Evolutionary conservation across 1,140 invertebrate genomes (phyloP).

Genomic region (Bombus balteatus): DNA sequence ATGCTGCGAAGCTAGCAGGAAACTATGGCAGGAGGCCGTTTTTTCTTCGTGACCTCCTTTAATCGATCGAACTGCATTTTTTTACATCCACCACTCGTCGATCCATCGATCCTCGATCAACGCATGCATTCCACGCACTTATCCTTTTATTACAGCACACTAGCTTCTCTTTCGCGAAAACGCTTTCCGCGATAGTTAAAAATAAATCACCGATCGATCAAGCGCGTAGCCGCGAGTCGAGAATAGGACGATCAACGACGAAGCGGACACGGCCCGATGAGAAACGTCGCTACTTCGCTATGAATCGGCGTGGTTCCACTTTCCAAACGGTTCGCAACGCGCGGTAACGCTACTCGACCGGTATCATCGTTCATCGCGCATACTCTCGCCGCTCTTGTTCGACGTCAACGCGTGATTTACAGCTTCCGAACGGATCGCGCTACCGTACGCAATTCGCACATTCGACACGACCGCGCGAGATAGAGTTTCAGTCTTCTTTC

Average conservation of each 20-base stretch:
- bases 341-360: constrained; percentile 63
- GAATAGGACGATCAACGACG: constrained; percentile 1
- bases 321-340: constrained; percentile 34
- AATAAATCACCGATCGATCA: constrained; percentile 18
- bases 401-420: constrained; percentile 65
- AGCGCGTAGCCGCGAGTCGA: background rate
- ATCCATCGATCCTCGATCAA: constrained; percentile 2
- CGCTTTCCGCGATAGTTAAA: background rate
- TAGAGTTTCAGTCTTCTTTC: no score
- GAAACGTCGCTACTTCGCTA: background rate
- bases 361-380: constrained; percentile 57
- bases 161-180: background rate
- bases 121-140: background rate
- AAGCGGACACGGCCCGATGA: background rate
- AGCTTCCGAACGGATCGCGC: constrained; percentile 20
- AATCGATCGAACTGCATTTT: constrained; percentile 58
- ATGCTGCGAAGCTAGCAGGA: constrained; percentile 20
- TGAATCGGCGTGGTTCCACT: constrained; percentile 1
- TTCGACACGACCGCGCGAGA: background rate
- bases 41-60: constrained; percentile 40
- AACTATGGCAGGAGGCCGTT: constrained; percentile 30
- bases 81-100: constrained; percentile 3
- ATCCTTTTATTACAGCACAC: background rate
- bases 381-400: constrained; percentile 57
- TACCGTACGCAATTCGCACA: background rate